A percentile compares a stretch with the other conserved stretches of the same genome.
phyloP scores from a whole-genome alignment of 2,113 vertebrate species.

The Odocoileus hemionus region DNA sequence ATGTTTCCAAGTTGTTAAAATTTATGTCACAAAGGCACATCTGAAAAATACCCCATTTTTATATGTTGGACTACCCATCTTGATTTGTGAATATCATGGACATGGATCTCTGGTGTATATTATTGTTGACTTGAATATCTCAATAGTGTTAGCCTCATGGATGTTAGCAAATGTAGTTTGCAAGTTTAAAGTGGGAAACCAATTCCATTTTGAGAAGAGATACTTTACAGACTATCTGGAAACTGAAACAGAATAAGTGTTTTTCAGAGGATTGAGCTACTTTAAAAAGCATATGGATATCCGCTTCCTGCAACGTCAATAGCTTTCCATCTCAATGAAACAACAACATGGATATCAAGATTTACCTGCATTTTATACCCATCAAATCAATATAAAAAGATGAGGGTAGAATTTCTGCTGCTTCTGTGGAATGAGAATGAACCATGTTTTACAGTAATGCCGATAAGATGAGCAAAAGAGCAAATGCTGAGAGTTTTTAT shows the following conservation, averaged over 20 bases:
- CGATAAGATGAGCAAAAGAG: conserved; percentile 59
- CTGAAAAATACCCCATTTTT: neutral
- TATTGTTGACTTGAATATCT: neutral
- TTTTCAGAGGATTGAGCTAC: neutral
- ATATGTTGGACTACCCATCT: neutral
- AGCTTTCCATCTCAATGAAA: conserved; percentile 7
- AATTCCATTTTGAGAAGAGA: neutral
- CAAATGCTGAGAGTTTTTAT: conserved; percentile 55
- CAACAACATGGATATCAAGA: conserved; percentile 19
- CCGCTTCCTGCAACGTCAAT: neutral
- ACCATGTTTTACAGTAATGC: conserved; percentile 67
- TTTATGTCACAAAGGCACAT: neutral
- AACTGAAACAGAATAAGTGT: neutral
- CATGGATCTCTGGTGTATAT: neutral
- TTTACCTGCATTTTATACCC: conserved; percentile 56
- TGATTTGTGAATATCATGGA: neutral
- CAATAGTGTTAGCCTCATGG: too few species aligned
- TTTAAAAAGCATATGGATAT: neutral
- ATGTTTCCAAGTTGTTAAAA: neutral
- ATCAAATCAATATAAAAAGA: conserved; percentile 59
- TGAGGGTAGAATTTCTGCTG: conserved; percentile 45
- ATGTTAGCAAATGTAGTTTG: neutral
- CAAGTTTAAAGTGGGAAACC: neutral
- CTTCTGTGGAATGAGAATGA: conserved; percentile 67
- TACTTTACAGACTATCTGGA: neutral